Evolutionary conservation across 2,888 invertebrate species (phyloP), one percentile per base, ranked within the genome.

Genomic region (Athrips mouffetella): DNA sequence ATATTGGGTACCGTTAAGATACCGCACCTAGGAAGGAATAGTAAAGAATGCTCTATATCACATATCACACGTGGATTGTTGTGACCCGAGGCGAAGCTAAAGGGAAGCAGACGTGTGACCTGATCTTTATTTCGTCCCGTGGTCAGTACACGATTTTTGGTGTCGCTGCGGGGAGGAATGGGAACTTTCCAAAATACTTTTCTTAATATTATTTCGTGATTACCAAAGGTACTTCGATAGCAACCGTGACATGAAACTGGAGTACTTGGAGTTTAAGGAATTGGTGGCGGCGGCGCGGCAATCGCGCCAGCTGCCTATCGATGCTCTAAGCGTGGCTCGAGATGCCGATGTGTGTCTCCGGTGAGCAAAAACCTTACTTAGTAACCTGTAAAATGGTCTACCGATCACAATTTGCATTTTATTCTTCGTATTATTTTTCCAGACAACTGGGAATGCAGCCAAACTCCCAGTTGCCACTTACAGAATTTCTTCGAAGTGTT

Each of bases 401-500:
- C n/a, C n/a, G n/a, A n/a, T n/a, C n/a, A n/a, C n/a, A n/a, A n/a
- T n/a, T n/a, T n/a, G n/a, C n/a, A n/a, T n/a, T n/a, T n/a, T n/a
- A n/a, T n/a, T n/a, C n/a, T n/a, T n/a, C 25, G 25, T 25, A 31
- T 31, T 31, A 31, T 13, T 21, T 33, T 27, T 49, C 2, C 64
- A 84, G 84, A 35, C 77, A 81, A 50, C 48, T 84, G 31, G 81
- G 81, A 2, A 41, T 81, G 46, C 76, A 75, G 55, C 72, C 77
- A 0, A 79, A 70, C 55, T 57, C 70, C 1, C 77, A 71, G 57
- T 55, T 84, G 11, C 70, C 79, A 0, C 44, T 81, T 41, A 54
- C 70, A 0, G 84, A 84, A 16, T 94, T 94, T 67, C 73, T 93
- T n/a, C 88, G 89, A 18, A 90, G 90, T 1, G 91, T 93, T 6